A percentile compares a stretch with the other conserved stretches of the same genome.
phyloP scores from a whole-genome alignment of 2,888 invertebrate genomes.

The Ctenicera cuprea region DNA sequence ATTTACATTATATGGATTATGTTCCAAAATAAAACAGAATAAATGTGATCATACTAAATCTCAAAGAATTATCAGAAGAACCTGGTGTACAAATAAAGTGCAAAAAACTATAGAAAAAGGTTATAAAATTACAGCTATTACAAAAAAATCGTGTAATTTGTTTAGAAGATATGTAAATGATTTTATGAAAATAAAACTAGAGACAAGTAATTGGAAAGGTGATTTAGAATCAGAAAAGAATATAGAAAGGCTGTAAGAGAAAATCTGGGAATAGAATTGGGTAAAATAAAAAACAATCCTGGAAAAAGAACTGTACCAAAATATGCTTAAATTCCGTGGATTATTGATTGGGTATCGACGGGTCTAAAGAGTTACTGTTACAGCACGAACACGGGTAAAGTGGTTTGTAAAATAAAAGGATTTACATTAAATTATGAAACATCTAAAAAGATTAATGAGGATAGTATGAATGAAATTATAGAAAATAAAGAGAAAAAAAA shows the following conservation, averaged over 20 bases:
- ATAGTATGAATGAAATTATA: too few relatives aligned
- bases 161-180: slow-evolving; percentile 42
- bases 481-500: too few relatives aligned
- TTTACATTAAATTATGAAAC: too few relatives aligned
- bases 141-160: slow-evolving; percentile 48
- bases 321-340: slow-evolving; percentile 55
- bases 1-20: slow-evolving; percentile 45
- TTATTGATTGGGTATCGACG: slow-evolving; percentile 49
- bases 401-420: slow-evolving; percentile 14
- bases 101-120: slow-evolving; percentile 55
- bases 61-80: slow-evolving; percentile 47
- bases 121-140: slow-evolving; percentile 56
- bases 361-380: slow-evolving; percentile 41
- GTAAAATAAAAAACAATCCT: too few relatives aligned
- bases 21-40: slow-evolving; percentile 45
- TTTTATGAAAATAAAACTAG: slow-evolving; percentile 54
- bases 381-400: slow-evolving; percentile 1
- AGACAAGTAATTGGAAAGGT: slow-evolving; percentile 43
- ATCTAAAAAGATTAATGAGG: not conserved
- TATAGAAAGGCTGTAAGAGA: slow-evolving; percentile 52
- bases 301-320: slow-evolving; percentile 57
- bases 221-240: slow-evolving; percentile 48
- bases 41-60: slow-evolving; percentile 13
- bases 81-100: slow-evolving; percentile 34
- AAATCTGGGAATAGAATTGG: too few relatives aligned